Evolutionary conservation across 2,888 invertebrate genomes (phyloP).

Genomic region (Caenorhabditis sinica): DNA sequence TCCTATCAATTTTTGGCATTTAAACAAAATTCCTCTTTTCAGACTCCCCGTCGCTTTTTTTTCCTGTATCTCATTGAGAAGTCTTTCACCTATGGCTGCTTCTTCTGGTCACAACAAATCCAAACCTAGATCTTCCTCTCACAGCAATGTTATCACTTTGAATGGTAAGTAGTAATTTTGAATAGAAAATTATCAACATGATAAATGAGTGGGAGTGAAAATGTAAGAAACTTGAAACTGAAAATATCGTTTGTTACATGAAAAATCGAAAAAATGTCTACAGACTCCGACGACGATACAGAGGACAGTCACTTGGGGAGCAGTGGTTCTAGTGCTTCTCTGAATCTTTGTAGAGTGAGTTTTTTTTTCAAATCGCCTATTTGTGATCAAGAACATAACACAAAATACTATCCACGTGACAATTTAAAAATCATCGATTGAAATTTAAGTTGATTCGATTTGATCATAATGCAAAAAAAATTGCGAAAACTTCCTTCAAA

Average conservation of each 20-base stretch:
- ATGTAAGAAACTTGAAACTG: not conserved
- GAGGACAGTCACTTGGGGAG: slow-evolving; percentile 37
- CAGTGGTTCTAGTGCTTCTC: slow-evolving; percentile 18
- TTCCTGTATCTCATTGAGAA: not conserved
- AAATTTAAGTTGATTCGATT: not conserved
- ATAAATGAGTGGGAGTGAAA: too few relatives aligned
- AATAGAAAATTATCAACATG: too few relatives aligned
- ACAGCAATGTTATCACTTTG: slow-evolving; percentile 37
- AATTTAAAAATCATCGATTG: not conserved
- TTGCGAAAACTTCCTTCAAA: not conserved
- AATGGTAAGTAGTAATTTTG: slow-evolving; percentile 23
- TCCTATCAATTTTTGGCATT: too few relatives aligned
- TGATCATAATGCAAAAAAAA: slow-evolving; percentile 1
- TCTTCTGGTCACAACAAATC: slow-evolving; percentile 23
- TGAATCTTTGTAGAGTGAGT: slow-evolving; percentile 43
- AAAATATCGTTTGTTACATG: not conserved
- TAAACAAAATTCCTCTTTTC: too few relatives aligned
- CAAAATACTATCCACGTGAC: not conserved
- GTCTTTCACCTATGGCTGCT: slow-evolving; percentile 34
- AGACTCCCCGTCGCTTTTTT: too few relatives aligned
- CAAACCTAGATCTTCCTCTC: not conserved
- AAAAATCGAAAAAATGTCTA: not conserved
- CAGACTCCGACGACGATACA: slow-evolving; percentile 65
- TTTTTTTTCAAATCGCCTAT: not conserved
- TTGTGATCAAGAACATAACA: too few relatives aligned